Percentiles rank a stretch among this genome's conserved stretches.
Evolutionary conservation across 2,888 invertebrate species (phyloP).

Genomic region (Archaeoteleia sp.): DNA sequence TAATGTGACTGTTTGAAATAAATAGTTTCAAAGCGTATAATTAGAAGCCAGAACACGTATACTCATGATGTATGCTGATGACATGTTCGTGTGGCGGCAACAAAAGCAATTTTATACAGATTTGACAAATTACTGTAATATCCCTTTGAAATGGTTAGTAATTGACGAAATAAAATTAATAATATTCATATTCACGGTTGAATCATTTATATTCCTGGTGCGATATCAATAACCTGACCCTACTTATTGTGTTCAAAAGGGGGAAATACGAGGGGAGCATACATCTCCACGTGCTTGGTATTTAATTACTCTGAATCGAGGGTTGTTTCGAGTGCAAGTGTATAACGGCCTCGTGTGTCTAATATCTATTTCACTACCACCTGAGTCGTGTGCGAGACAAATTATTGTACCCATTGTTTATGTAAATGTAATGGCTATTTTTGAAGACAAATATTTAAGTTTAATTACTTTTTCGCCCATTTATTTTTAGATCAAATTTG

Average conservation of each 20-base stretch:
- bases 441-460: no score
- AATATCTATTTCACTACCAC: slow-evolving; percentile 41
- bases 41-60: no score
- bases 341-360: slow-evolving; percentile 31
- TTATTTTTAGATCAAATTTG: no score
- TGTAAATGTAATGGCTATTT: no score
- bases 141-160: slow-evolving; percentile 29
- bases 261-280: slow-evolving; percentile 54
- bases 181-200: slow-evolving; percentile 72
- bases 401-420: neutral
- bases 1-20: no score
- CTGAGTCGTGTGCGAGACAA: slow-evolving; percentile 17
- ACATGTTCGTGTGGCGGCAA: slow-evolving; percentile 14
- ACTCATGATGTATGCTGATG: no score
- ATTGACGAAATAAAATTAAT: slow-evolving; percentile 65
- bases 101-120: slow-evolving; percentile 19
- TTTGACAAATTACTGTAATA: slow-evolving; percentile 50
- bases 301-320: slow-evolving; percentile 68
- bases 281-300: slow-evolving; percentile 66
- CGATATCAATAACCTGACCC: slow-evolving; percentile 70
- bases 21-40: no score
- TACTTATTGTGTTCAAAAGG: slow-evolving; percentile 49
- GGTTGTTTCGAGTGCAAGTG: slow-evolving; percentile 53
- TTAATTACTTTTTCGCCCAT: no score
- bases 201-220: slow-evolving; percentile 64